A percentile compares a stretch with the other conserved stretches of the same genome.
Conservation (phyloP, 2,797 vertebrate species). For the Adelosebastes latens region DNA sequence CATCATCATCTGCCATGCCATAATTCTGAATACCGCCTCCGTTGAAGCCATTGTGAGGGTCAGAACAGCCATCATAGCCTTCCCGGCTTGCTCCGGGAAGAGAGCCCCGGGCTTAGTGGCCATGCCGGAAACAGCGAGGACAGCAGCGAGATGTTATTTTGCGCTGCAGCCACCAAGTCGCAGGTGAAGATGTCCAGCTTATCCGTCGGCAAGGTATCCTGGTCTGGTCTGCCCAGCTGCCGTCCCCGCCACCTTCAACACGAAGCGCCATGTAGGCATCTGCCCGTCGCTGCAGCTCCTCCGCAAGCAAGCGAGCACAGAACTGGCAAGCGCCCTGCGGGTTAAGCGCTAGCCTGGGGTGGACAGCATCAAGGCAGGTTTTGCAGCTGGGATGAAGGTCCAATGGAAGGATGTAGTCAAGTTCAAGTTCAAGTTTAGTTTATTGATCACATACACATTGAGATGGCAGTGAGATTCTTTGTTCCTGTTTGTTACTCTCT, state of each 20-base stretch:
- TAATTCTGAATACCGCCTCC: too few relatives aligned
- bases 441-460: too few relatives aligned
- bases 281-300: neutral
- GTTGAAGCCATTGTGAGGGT: too few relatives aligned
- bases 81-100: too few relatives aligned
- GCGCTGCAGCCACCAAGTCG: neutral
- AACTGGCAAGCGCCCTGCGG: neutral
- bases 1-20: too few relatives aligned
- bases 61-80: too few relatives aligned
- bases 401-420: neutral
- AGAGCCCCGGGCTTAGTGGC: too few relatives aligned
- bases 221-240: neutral
- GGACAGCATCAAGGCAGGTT: neutral
- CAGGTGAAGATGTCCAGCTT: neutral
- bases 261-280: neutral
- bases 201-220: neutral
- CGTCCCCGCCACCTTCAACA: neutral
- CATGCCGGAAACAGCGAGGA: too few relatives aligned
- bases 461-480: too few relatives aligned
- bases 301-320: neutral
- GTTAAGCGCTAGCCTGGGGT: neutral
- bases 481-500: too few relatives aligned
- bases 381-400: neutral
- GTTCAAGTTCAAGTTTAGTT: too few relatives aligned
- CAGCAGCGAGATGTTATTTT: neutral